phyloP scores from a whole-genome alignment of 2,888 invertebrate genomes.

The Phyto melanocephala region DNA sequence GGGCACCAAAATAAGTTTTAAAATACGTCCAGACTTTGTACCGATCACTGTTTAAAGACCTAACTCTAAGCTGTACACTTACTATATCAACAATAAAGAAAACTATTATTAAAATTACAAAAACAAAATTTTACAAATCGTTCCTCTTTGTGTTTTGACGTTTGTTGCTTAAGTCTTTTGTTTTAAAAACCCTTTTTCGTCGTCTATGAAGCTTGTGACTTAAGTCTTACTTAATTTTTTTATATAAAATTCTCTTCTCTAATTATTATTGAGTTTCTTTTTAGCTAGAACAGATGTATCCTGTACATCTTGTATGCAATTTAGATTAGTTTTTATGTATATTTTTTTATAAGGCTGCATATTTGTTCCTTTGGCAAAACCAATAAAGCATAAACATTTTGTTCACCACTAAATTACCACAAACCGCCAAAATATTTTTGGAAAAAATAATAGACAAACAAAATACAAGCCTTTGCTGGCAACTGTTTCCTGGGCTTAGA shows the following conservation, averaged over 20 bases:
- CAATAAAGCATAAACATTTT: constrained; percentile 17
- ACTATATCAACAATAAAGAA: no score
- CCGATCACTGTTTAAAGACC: no score
- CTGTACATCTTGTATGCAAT: constrained; percentile 28
- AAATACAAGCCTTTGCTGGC: constrained; percentile 27
- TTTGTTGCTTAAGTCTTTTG: constrained; percentile 13
- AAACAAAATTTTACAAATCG: not conserved
- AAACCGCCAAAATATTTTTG: constrained; percentile 34
- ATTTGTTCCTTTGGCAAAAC: not conserved
- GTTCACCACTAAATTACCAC: constrained; percentile 51
- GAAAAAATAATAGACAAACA: constrained; percentile 6
- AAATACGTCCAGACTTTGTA: no score
- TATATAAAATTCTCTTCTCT: not conserved
- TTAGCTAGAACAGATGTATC: constrained; percentile 44
- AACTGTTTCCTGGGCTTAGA: constrained; percentile 52
- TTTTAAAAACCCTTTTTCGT: not conserved
- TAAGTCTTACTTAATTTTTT: constrained; percentile 30
- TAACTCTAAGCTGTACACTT: no score
- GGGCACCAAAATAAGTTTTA: no score
- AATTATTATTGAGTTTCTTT: not conserved
- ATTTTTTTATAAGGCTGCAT: not conserved
- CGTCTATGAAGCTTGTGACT: constrained; percentile 8
- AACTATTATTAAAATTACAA: not conserved
- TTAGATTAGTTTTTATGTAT: constrained; percentile 1
- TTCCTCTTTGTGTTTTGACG: not conserved